Percentiles rank a stretch among this genome's conserved stretches.
phyloP scores from a whole-genome alignment of 2,888 invertebrate species.

The Bugula neritina region DNA sequence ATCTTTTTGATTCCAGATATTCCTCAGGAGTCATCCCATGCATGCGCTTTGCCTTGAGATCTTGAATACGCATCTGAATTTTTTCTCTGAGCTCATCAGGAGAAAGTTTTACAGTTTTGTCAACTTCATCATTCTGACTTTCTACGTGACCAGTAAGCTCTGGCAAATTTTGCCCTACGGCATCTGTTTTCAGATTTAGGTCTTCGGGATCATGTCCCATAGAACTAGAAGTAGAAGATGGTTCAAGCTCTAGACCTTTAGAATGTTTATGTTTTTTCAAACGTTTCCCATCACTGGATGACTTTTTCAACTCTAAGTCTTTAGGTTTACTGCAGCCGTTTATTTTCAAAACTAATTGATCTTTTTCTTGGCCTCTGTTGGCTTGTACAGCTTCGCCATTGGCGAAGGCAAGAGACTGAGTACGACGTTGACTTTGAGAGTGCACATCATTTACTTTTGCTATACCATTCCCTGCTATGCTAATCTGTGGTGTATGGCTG shows the following conservation, averaged over 20 bases:
- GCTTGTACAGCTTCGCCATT: neutral
- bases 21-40: constrained; percentile 23
- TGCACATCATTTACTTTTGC: neutral
- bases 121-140: neutral
- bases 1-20: constrained; percentile 32
- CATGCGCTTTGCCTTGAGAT: constrained; percentile 32
- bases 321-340: neutral
- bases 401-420: neutral
- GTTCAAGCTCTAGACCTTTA: neutral
- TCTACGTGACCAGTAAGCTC: too few species aligned
- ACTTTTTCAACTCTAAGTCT: too few species aligned
- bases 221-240: neutral
- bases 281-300: neutral
- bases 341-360: neutral
- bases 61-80: constrained; percentile 34
- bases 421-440: neutral
- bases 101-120: neutral
- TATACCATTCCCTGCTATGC: too few species aligned
- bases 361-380: neutral
- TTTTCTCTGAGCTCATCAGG: constrained; percentile 33
- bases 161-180: too few species aligned
- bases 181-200: neutral
- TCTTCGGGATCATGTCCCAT: neutral
- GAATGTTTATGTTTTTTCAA: neutral
- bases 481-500: too few species aligned